Base-by-base conservation (phyloP, 92 coral and sea anemone genomes). In the Palythoa heliodiscus region DNA sequence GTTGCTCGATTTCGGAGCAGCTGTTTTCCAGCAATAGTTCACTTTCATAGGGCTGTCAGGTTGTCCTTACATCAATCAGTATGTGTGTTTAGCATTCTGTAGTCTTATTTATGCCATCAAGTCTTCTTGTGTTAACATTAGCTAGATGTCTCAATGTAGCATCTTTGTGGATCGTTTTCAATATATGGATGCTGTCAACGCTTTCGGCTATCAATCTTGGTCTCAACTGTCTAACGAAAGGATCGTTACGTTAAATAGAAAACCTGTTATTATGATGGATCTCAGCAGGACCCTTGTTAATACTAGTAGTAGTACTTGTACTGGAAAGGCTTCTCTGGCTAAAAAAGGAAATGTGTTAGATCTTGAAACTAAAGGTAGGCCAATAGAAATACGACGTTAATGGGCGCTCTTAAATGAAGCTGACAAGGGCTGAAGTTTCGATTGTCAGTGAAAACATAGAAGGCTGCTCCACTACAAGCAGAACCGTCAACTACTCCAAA, bases 11-110 rank as follows among this genome's bases (percentile, higher is more conserved):
- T 80, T 66, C 39, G 43, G 47, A 80, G 75, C 84, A 80, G 84
- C 84, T 80, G 84, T 23, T 67, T 47, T 80, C 66, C 48, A 64
- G 84, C 74, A 23, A 75, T 84, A 78, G 87, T 89, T 88, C 93
- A 93, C 87, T 88, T 92, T 92, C 93, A 90, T 88, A 90, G 86
- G 89, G 92, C 85, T 93, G 95, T 91, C 92, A 94, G 73, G 85
- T 87, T 76, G 66, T 70, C 81, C 86, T 83, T 86, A 75, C 71
- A 90, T 50, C 87, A 90, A 89, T 94, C 87, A 88, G 88, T 88
- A 91, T 91, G 95, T 88, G 98, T 94, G 89, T 92, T 94, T 94
- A 93, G 95, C 95, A 94, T 94, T 94, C 95, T 88, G 88, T 86
- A 87, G 88, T 87, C 82, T 76, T 84, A 84, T 90, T 90, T 90